phyloP scores from a whole-genome alignment of 2,888 invertebrate genomes.

The Noctua janthe region DNA sequence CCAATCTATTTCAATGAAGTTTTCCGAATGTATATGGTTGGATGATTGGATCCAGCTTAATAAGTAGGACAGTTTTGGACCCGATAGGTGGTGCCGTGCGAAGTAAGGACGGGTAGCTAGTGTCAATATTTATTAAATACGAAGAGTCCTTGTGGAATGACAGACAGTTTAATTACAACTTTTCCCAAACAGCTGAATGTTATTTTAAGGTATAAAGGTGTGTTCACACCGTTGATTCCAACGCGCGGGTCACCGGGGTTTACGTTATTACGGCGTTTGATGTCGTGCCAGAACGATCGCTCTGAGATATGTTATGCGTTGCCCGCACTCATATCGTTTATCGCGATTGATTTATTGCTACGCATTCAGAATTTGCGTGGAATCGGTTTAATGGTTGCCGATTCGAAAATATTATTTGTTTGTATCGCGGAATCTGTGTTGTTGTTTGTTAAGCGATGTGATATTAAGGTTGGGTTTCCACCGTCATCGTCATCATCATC shows the following conservation, averaged over 20 bases:
- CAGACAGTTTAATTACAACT: conserved; percentile 32
- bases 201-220: conserved; percentile 70
- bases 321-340: conserved; percentile 65
- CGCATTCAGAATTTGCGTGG: conserved; percentile 55
- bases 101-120: neutral
- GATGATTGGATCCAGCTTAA: neutral
- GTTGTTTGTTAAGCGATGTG: conserved; percentile 31
- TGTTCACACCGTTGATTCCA: conserved; percentile 54
- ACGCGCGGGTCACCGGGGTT: conserved; percentile 71
- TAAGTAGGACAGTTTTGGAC: neutral
- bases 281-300: conserved; percentile 70
- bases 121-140: conserved; percentile 8
- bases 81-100: neutral
- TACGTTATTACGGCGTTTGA: conserved; percentile 67
- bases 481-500: neutral
- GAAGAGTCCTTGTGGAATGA: conserved; percentile 36
- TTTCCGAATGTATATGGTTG: neutral
- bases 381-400: conserved; percentile 52
- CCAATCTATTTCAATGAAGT: neutral
- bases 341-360: conserved; percentile 65
- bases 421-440: conserved; percentile 47
- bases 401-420: conserved; percentile 59
- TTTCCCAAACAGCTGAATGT: conserved; percentile 61
- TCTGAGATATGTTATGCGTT: conserved; percentile 53
- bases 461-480: neutral